These are phyloP conservation scores for Odobenus rosmarus DNA, from an alignment of 2,113 vertebrate species.

Conservation along the genomic window DNA sequence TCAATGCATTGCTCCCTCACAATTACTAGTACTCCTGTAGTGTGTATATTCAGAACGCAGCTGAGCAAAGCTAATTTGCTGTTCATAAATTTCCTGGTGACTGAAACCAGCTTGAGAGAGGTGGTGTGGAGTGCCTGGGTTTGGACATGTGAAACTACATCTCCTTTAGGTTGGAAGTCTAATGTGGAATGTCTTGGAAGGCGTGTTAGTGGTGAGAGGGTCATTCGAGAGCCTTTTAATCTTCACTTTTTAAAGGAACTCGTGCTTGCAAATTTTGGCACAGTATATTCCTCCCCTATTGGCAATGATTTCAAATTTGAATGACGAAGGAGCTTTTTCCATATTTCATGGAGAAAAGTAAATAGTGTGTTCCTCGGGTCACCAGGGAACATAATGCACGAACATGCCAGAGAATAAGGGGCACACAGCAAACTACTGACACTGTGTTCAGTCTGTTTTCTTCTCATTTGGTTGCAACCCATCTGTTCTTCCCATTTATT, in stretches of 20 bases:
- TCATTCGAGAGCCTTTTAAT: neutral
- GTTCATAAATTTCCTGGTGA: constrained; percentile 21
- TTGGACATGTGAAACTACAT: neutral
- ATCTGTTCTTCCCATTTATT: constrained; percentile 4
- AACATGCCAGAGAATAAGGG: neutral
- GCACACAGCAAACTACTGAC: neutral
- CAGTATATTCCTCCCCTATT: constrained; percentile 21
- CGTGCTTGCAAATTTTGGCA: neutral
- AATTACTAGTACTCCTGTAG: neutral
- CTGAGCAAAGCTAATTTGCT: constrained; percentile 44
- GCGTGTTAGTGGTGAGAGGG: neutral
- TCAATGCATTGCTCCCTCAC: constrained; percentile 15
- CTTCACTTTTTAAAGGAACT: neutral
- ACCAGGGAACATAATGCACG: neutral
- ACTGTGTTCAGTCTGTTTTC: neutral
- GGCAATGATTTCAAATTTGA: constrained; percentile 4
- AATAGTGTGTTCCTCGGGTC: neutral
- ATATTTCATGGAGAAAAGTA: constrained; percentile 21
- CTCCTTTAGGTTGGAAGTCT: neutral
- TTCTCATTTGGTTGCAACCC: neutral
- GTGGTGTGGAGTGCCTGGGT: neutral
- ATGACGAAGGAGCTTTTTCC: neutral
- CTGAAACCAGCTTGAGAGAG: constrained; percentile 53
- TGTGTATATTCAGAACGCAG: rapidly evolving
- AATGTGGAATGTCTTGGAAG: neutral